phyloP scores from a whole-genome alignment of 2,888 invertebrate species.

The Amblyjoppa proteus region DNA sequence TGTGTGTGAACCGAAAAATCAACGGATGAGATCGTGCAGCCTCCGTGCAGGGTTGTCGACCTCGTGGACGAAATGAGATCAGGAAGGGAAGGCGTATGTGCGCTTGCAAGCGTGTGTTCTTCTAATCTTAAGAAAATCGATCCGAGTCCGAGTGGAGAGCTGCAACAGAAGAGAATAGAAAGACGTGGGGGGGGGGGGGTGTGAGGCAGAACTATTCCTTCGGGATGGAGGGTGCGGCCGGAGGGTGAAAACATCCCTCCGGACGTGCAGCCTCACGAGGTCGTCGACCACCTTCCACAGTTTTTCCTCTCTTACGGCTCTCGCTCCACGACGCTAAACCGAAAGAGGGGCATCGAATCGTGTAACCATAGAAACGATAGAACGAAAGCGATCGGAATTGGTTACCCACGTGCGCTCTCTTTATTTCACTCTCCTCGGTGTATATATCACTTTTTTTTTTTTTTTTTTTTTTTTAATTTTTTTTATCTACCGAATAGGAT shows the following conservation, averaged over 20 bases:
- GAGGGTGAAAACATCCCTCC: constrained; percentile 46
- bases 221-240: constrained; percentile 48
- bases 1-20: neutral
- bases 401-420: neutral
- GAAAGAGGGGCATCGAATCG: constrained; percentile 51
- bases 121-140: constrained; percentile 59
- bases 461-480: too few species aligned
- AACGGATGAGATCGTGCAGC: neutral
- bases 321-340: constrained; percentile 25
- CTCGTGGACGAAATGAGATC: neutral
- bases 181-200: neutral
- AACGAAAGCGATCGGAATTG: constrained; percentile 33
- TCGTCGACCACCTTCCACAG: constrained; percentile 58
- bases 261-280: constrained; percentile 51
- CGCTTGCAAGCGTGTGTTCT: neutral
- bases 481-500: neutral
- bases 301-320: constrained; percentile 40
- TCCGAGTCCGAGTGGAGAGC: neutral
- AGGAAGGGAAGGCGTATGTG: neutral
- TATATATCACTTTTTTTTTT: constrained; percentile 1
- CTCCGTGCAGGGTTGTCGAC: neutral
- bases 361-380: constrained; percentile 66
- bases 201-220: constrained; percentile 33
- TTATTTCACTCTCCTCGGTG: constrained; percentile 7
- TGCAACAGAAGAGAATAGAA: constrained; percentile 20